Evolutionary conservation across 2,113 vertebrate genomes (phyloP).

Genomic region (Limanda limanda): DNA sequence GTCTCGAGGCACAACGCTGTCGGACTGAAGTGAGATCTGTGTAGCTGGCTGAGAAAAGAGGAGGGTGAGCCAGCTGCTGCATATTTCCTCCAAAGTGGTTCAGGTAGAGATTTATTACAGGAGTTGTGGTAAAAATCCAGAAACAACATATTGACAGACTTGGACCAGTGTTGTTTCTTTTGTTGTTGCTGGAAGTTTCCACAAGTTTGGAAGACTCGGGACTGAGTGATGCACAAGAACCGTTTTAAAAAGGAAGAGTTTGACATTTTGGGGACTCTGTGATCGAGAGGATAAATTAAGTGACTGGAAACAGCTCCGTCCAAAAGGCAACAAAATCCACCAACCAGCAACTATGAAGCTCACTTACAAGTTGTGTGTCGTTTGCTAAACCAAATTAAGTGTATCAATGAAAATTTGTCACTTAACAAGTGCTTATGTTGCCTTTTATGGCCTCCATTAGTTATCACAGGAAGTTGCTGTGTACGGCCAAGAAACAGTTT

Average conservation of each 20-base stretch:
- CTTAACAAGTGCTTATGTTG: too few relatives aligned
- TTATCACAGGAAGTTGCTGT: too few relatives aligned
- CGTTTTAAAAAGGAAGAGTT: constrained; percentile 8
- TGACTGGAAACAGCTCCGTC: neutral
- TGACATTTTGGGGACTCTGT: constrained; percentile 26
- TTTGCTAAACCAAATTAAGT: too few relatives aligned
- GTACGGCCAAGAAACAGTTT: too few relatives aligned
- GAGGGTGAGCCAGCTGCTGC: constrained; percentile 22
- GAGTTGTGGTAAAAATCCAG: constrained; percentile 12
- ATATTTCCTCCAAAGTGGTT: constrained; percentile 23
- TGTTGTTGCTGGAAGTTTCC: constrained; percentile 30
- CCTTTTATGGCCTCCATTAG: too few relatives aligned
- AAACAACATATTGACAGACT: neutral
- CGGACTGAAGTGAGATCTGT: neutral
- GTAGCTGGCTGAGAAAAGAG: neutral
- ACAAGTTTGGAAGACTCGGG: constrained; percentile 51
- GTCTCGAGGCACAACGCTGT: constrained; percentile 42
- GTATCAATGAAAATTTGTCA: too few relatives aligned
- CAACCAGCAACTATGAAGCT: too few relatives aligned
- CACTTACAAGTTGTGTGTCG: too few relatives aligned
- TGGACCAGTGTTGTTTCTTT: neutral
- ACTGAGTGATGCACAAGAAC: constrained; percentile 20
- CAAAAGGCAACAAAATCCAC: too few relatives aligned
- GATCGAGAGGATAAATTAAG: neutral
- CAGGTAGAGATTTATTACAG: constrained; percentile 32